These are phyloP conservation scores for Caradrina kadenii DNA, from an alignment of 2,888 invertebrate species.

Conservation along the genomic window DNA sequence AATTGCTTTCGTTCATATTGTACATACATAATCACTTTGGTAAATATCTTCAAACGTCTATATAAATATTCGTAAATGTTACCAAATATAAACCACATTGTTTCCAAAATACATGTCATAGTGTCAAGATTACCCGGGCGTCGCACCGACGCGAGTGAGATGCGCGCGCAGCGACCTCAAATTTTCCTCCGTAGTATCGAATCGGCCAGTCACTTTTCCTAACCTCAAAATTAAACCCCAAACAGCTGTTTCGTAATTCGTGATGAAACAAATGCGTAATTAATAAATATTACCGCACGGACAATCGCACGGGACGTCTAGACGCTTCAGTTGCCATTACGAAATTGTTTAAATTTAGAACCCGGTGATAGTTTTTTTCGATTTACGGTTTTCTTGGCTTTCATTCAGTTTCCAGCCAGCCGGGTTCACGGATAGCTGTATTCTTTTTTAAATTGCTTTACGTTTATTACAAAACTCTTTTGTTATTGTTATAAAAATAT, in stretches of 20 bases:
- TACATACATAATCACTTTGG: no score
- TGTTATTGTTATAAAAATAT: slow-evolving; percentile 36
- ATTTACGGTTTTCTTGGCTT: slow-evolving; percentile 83
- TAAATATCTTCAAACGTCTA: no score
- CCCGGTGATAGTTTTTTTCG: slow-evolving; percentile 77
- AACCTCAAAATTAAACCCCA: slow-evolving; percentile 82
- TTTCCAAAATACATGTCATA: slow-evolving; percentile 70
- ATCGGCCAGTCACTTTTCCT: slow-evolving; percentile 85
- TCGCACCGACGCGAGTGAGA: slow-evolving; percentile 70
- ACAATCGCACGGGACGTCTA: slow-evolving; percentile 73
- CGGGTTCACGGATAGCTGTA: slow-evolving; percentile 73
- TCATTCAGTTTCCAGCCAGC: slow-evolving; percentile 87
- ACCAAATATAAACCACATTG: slow-evolving; percentile 40
- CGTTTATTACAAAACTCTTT: slow-evolving; percentile 30
- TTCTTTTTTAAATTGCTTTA: slow-evolving; percentile 63
- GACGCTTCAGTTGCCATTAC: slow-evolving; percentile 80
- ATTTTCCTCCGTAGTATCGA: slow-evolving; percentile 80
- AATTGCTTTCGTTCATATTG: no score
- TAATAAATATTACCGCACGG: slow-evolving; percentile 66
- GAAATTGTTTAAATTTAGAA: slow-evolving; percentile 88
- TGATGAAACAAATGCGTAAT: slow-evolving; percentile 68
- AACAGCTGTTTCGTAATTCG: slow-evolving; percentile 84
- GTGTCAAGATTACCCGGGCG: slow-evolving; percentile 74
- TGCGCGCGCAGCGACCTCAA: slow-evolving; percentile 86
- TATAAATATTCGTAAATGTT: background rate